Conservation (phyloP, 2,797 vertebrate genomes). For the Dryobates pubescens region DNA sequence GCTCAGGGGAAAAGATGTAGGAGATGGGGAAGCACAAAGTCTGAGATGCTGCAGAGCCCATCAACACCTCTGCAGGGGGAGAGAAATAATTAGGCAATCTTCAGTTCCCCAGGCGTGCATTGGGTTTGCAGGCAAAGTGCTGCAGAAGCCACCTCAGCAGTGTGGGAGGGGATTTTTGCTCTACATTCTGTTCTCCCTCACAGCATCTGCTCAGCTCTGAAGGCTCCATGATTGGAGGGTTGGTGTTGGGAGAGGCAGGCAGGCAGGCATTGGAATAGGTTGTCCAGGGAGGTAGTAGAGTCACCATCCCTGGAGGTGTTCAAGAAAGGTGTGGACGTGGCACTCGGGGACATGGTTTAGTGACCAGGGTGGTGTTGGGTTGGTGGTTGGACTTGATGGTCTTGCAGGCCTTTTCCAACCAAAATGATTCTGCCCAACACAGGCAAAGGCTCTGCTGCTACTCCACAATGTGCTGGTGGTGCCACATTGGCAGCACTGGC, state of each 20-base stretch:
- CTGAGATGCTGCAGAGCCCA: not conserved
- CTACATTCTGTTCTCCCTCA: not conserved
- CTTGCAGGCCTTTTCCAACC: no score
- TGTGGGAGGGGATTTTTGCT: not conserved
- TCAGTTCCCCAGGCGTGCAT: not conserved
- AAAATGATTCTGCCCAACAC: not conserved
- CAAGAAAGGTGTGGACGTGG: no score
- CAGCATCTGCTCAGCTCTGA: not conserved
- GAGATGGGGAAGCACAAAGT: not conserved
- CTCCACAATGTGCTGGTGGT: not conserved
- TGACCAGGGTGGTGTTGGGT: no score
- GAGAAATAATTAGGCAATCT: not conserved
- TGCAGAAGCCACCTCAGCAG: not conserved
- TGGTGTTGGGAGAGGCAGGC: not conserved
- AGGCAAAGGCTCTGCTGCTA: not conserved
- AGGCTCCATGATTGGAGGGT: not conserved
- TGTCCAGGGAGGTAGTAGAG: no score
- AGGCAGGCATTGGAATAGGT: no score
- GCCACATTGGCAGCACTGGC: not conserved
- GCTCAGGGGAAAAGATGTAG: not conserved
- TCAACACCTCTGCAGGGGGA: not conserved
- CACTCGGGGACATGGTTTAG: no score
- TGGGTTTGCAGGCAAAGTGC: not conserved
- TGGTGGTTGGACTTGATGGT: no score
- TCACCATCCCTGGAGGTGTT: no score